Evolutionary conservation across 2,888 invertebrate genomes (phyloP).

Genomic region (Macaria notata): DNA sequence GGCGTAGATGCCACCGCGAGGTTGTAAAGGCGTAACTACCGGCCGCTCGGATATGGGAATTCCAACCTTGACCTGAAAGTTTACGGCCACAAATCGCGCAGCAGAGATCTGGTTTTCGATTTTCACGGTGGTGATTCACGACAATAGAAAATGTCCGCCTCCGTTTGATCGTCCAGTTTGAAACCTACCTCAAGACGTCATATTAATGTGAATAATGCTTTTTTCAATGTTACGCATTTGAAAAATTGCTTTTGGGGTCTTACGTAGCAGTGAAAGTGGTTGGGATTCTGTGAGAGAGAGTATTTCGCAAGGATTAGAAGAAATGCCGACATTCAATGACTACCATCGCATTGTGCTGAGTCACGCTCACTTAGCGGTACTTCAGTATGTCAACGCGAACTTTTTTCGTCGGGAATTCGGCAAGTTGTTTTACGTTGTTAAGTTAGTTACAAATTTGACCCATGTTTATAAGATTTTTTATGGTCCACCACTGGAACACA

Average conservation of each 20-base stretch:
- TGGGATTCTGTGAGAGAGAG: constrained; percentile 20
- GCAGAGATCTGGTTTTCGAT: constrained; percentile 67
- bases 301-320: constrained; percentile 11
- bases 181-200: constrained; percentile 75
- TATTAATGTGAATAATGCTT: constrained; percentile 28
- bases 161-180: constrained; percentile 64
- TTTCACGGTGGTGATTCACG: constrained; percentile 78
- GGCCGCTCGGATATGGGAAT: constrained; percentile 45
- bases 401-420: too few species aligned
- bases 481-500: too few species aligned
- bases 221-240: constrained; percentile 18
- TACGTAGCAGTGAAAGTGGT: constrained; percentile 22
- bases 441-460: too few species aligned
- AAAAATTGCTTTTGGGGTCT: constrained; percentile 20
- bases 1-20: constrained; percentile 63
- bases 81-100: constrained; percentile 53
- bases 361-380: too few species aligned
- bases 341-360: not conserved
- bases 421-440: too few species aligned
- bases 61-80: constrained; percentile 65
- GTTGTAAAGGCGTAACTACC: constrained; percentile 60
- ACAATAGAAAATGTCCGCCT: constrained; percentile 70
- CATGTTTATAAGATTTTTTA: too few species aligned
- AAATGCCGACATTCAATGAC: not conserved
- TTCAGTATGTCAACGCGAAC: too few species aligned